phyloP scores from a whole-genome alignment of 2,888 invertebrate species.

The Epiblema foenella region DNA sequence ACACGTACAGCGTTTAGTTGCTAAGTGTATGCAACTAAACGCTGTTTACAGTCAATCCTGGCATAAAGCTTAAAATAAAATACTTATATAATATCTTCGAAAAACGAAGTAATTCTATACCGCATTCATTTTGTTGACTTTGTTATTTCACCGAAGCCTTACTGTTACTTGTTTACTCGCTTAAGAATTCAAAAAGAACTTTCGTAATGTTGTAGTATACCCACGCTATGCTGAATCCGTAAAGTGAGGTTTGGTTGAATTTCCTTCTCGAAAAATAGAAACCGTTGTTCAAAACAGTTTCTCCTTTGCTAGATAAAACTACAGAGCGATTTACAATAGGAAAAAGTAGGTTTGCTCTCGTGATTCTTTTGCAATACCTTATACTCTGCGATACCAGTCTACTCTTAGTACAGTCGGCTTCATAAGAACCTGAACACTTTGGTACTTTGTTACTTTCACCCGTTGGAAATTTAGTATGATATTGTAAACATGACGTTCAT shows the following conservation, averaged over 20 bases:
- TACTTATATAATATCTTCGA: not conserved
- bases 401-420: not conserved
- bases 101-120: not conserved
- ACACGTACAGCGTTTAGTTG: too few species aligned
- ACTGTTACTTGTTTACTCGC: not conserved
- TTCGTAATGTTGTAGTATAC: not conserved
- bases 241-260: not conserved
- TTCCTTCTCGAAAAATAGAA: conserved; percentile 2
- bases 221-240: not conserved
- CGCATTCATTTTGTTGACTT: not conserved
- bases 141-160: not conserved
- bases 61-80: not conserved
- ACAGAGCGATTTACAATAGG: conserved; percentile 1
- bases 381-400: not conserved
- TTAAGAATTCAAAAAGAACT: not conserved
- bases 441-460: too few species aligned
- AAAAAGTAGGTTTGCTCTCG: conserved; percentile 6
- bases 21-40: not conserved
- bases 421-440: too few species aligned
- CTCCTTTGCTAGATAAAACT: conserved; percentile 4
- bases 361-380: conserved; percentile 24
- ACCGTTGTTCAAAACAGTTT: conserved; percentile 3
- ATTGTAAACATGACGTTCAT: too few species aligned
- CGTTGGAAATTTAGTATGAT: too few species aligned
- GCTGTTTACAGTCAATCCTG: not conserved